phyloP scores from a whole-genome alignment of 2,888 invertebrate genomes.

The Sipunculus nudus region DNA sequence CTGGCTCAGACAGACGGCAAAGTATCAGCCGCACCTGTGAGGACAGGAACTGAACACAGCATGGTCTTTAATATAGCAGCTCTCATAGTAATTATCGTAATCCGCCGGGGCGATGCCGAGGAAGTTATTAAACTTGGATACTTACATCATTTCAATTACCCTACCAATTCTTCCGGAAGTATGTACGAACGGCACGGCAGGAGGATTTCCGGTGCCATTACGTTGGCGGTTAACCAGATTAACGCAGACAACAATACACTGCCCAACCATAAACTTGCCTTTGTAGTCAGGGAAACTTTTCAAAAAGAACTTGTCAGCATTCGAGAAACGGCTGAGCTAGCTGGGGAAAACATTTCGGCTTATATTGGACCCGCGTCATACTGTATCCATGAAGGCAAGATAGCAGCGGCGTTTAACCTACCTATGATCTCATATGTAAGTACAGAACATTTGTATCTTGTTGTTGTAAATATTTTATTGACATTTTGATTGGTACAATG shows the following conservation, averaged over 20 bases:
- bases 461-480: too few relatives aligned
- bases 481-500: too few relatives aligned
- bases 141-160: too few relatives aligned
- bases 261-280: slow-evolving; percentile 79
- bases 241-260: slow-evolving; percentile 60
- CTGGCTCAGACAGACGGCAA: too few relatives aligned
- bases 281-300: slow-evolving; percentile 88
- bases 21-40: too few relatives aligned
- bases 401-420: slow-evolving; percentile 92
- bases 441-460: slow-evolving; percentile 50
- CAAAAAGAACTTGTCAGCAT: slow-evolving; percentile 90
- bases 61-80: too few relatives aligned
- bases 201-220: slow-evolving; percentile 83
- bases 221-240: slow-evolving; percentile 85
- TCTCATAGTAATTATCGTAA: too few relatives aligned
- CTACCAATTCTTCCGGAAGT: too few relatives aligned
- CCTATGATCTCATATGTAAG: slow-evolving; percentile 97
- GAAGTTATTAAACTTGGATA: too few relatives aligned
- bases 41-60: too few relatives aligned
- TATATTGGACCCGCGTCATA: slow-evolving; percentile 92
- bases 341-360: slow-evolving; percentile 87
- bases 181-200: slow-evolving; percentile 79
- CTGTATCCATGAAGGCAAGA: slow-evolving; percentile 87
- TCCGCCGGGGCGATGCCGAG: too few relatives aligned
- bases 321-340: slow-evolving; percentile 78